Evolutionary conservation across 1,140 invertebrate genomes (phyloP).

Genomic region (Tribolium castaneum): DNA sequence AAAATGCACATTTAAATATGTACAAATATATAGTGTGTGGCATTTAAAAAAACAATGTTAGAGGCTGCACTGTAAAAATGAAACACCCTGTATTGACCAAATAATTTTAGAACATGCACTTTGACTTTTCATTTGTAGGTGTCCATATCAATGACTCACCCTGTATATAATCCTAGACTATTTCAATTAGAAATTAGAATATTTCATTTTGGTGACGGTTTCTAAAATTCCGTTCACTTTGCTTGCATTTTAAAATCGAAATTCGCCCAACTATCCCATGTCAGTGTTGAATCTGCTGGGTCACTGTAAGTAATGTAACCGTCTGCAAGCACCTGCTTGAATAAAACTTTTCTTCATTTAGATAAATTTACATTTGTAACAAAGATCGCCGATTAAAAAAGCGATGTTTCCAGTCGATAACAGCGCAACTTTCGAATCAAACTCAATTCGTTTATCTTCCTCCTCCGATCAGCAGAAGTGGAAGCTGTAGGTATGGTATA

Average conservation of each 20-base stretch:
- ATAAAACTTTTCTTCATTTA: constrained; percentile 45
- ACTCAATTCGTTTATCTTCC: not conserved
- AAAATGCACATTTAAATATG: no score
- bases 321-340: constrained; percentile 42
- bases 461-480: not conserved
- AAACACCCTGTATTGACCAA: no score
- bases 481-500: not conserved
- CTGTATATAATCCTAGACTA: no score
- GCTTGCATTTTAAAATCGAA: not conserved
- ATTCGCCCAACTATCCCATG: not conserved
- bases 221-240: no score
- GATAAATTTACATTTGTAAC: constrained; percentile 45
- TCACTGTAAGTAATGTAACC: constrained; percentile 43
- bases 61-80: no score
- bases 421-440: not conserved
- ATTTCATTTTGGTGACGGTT: no score
- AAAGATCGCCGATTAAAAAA: constrained; percentile 26
- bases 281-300: constrained; percentile 36
- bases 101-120: no score
- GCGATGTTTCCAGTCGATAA: constrained; percentile 2
- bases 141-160: no score
- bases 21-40: no score
- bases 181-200: no score
- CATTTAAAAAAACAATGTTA: no score
- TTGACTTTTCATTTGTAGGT: no score